Percentiles rank a stretch among this genome's conserved stretches.
Conservation (phyloP, 2,888 invertebrate species). For the Diarsia rubi region DNA sequence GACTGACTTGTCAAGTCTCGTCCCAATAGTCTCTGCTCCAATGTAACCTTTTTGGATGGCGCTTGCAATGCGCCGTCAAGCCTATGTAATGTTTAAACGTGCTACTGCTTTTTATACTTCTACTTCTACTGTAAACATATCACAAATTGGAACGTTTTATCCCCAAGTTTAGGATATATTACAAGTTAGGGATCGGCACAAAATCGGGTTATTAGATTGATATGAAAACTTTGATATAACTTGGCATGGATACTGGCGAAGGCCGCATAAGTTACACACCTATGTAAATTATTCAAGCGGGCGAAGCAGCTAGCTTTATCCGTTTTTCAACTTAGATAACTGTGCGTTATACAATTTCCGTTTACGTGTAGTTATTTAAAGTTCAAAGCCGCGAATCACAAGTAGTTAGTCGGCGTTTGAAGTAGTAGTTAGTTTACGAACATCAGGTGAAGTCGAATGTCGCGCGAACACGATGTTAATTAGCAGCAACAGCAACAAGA, state of each 20-base stretch:
- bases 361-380: conserved; percentile 42
- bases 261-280: conserved; percentile 43
- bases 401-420: conserved; percentile 47
- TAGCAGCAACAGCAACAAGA: conserved; percentile 36
- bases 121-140: background rate
- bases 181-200: conserved; percentile 27
- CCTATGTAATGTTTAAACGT: conserved; percentile 1
- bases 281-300: conserved; percentile 32
- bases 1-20: too few relatives aligned
- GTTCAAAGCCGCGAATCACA: conserved; percentile 48
- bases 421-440: conserved; percentile 53
- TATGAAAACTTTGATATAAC: conserved; percentile 46
- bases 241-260: conserved; percentile 23
- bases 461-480: conserved; percentile 48
- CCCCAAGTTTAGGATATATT: conserved; percentile 33
- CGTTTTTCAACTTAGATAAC: conserved; percentile 32
- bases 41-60: too few relatives aligned
- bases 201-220: conserved; percentile 48
- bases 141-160: conserved; percentile 34
- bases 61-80: too few relatives aligned
- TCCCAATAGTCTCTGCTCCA: too few relatives aligned
- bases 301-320: conserved; percentile 33
- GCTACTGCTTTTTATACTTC: background rate
- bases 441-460: conserved; percentile 41
- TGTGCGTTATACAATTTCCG: conserved; percentile 9